Evolutionary conservation across 2,113 vertebrate species (phyloP), one percentile per base, ranked within the genome.

Genomic region (Pseudorhombus dupliciocellatus): DNA sequence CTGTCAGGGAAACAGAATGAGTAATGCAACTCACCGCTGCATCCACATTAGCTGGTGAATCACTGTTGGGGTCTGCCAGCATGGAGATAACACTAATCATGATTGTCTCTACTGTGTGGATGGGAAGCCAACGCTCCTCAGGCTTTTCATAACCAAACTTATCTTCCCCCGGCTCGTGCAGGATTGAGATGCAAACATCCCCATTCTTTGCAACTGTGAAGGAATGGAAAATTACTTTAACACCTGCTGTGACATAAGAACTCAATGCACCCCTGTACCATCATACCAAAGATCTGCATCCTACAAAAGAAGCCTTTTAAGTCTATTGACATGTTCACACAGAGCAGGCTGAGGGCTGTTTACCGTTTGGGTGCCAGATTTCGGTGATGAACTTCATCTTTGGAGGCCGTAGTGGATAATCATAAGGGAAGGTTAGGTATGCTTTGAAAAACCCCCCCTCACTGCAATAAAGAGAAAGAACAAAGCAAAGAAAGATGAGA

Each of bases 341-440:
- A 50, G 4, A 21, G 40, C 15, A 5, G 2, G 20, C 46, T 21
- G 46, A 50, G 46, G 7, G 11, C n/a, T 9, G 16, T 93, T 88
- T 84, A 98, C 98, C 98, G 73, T 99, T 99, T 21, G 98, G 98
- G 84, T 99, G 98, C 98, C 98, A 99, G 88, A 99, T 98, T 92
- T 99, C 97, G 72, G 98, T 99, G 89, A 99, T 99, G 92, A 99
- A 99, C 92, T 98, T 99, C 98, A 99, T 98, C 95, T 99, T 99
- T 73, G 98, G 98, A 86, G 98, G 98, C 87, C 97, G 96, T 88
- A 99, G 95, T 72, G 98, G 98, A 90, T 99, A 99, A 92, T 99
- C 98, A 93, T 98, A 97, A 75, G 98, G 98, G 92, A 99, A 99
- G 79, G 98, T 99, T 88, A 99, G 95, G 94, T 99, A 97, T 81